phyloP scores from a whole-genome alignment of 2,797 vertebrate genomes.

The Myoxocephalus aenaeus region DNA sequence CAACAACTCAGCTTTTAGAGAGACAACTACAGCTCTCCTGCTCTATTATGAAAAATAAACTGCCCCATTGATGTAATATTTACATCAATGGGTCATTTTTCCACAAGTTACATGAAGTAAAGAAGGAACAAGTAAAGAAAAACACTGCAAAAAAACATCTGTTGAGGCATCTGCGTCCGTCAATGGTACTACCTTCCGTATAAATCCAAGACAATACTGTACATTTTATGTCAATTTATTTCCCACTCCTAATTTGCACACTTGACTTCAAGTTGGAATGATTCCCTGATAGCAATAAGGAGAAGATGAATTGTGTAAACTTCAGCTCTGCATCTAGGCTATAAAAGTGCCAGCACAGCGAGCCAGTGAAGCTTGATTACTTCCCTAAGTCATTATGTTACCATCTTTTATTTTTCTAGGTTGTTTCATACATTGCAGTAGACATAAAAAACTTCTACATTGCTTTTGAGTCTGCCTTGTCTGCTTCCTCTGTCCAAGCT shows the following conservation, averaged over 20 bases:
- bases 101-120: background rate
- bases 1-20: conserved; percentile 41
- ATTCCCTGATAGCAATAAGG: background rate
- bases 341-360: background rate
- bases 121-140: conserved; percentile 1
- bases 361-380: conserved; percentile 28
- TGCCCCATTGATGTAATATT: conserved; percentile 30
- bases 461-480: background rate
- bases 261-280: conserved; percentile 7
- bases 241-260: background rate
- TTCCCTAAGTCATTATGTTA: conserved; percentile 1
- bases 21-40: conserved; percentile 44
- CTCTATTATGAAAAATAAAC: conserved; percentile 58
- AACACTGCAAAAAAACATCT: background rate
- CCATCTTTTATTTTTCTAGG: background rate
- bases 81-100: conserved; percentile 7
- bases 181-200: background rate
- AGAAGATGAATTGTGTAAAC: conserved; percentile 8
- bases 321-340: background rate
- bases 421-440: background rate
- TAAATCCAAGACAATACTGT: background rate
- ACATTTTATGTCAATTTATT: background rate
- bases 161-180: background rate
- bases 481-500: background rate
- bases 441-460: background rate